Evolutionary conservation across 2,113 vertebrate genomes (phyloP).

Genomic region (Gallinago undulata): DNA sequence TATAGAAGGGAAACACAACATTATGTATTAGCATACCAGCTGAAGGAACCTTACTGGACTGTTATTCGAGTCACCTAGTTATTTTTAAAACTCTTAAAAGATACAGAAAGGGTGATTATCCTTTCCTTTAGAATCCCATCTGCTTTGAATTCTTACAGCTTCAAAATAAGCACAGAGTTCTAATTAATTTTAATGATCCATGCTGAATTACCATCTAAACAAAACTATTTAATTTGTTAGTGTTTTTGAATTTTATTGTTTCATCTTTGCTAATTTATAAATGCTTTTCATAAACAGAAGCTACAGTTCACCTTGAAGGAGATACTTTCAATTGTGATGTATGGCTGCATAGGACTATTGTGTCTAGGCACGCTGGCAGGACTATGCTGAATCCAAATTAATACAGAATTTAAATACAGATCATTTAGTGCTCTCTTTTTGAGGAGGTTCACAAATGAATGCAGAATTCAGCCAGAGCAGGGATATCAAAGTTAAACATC

Average conservation of each 20-base stretch:
- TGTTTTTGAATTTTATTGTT: background rate
- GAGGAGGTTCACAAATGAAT: background rate
- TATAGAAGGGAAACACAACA: background rate
- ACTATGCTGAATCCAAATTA: background rate
- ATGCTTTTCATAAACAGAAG: background rate
- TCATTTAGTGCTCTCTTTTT: background rate
- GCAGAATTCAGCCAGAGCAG: background rate
- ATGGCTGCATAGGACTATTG: background rate
- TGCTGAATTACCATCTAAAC: conserved; percentile 21
- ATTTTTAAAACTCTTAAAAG: conserved; percentile 34
- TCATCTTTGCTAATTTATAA: conserved; percentile 4
- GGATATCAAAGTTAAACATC: background rate
- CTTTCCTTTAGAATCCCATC: conserved; percentile 42
- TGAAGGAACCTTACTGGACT: conserved; percentile 4
- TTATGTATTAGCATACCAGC: background rate
- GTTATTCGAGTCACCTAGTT: background rate
- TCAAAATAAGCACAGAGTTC: conserved; percentile 19
- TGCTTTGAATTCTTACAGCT: conserved; percentile 47
- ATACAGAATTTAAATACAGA: background rate
- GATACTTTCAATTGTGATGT: background rate
- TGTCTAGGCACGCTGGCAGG: background rate
- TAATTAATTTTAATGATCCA: conserved; percentile 61
- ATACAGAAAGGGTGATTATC: background rate
- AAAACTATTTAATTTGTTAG: background rate
- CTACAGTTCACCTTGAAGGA: conserved; percentile 12